Base-by-base conservation (phyloP, 2,113 vertebrate genomes). In the Eublepharis macularius region DNA sequence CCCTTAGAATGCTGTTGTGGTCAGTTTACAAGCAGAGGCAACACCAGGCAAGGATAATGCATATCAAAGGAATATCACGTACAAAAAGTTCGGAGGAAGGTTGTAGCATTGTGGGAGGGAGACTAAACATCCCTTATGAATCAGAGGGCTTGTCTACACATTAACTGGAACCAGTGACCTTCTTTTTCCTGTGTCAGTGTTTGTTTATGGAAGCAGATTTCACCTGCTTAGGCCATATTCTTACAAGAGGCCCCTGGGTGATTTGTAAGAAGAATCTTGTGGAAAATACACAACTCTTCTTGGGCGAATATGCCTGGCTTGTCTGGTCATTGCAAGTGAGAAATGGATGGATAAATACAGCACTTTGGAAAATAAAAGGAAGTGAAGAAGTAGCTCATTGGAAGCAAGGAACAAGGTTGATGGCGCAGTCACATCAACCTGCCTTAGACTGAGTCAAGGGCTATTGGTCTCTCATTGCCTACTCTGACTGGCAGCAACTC, bases 121-220 rank as follows among this genome's bases (percentile, higher is more conserved):
- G 51, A 32, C 24, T 41, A 47, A 66, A 66, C 32, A 36, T 73
- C 21, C 43, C 26, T 2, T 11, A 63, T 66, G 57, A 83, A 83
- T 36, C 82, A 76, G 32, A 16, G 7, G 10, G 6, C 45, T 68
- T 47, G 79, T 74, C 14, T 82, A 73, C 36, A 9, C 32, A 70
- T 60, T 43, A 63, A 83, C 51, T 73, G 69, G 11, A 47, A 83
- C 54, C 32, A 57, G 41, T 21, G 43, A 16, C 82, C 19, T 34
- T 9, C 49, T 43, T 21, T 54, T 13, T 2, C 19, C 24, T 81
- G 34, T 41, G 60, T 78, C 45, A 74, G 66, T 29, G 66, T 83
- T 83, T 41, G 10, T 41, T 92, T 78, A 57, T 6, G 6, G n/a
- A 86, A 85, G 80, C 34, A 45, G 13, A 89, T 82, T 86, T 89